Conservation (phyloP, 2,797 vertebrate genomes). For the Emys orbicularis region DNA sequence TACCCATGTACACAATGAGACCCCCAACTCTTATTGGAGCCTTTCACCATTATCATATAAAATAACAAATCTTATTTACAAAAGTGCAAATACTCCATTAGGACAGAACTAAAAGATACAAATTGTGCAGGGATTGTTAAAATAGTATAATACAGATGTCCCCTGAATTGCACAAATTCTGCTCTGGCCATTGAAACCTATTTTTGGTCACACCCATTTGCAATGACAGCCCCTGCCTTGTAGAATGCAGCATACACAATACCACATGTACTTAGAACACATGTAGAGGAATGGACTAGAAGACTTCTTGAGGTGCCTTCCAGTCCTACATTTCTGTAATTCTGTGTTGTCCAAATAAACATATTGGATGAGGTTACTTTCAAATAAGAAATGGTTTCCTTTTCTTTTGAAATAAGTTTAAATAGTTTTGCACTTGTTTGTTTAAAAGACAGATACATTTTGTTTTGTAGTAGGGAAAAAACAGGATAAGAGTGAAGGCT, state of each 20-base stretch:
- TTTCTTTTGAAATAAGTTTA: slow-evolving; percentile 1
- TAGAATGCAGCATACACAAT: not conserved
- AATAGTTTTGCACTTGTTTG: not conserved
- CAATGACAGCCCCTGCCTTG: not conserved
- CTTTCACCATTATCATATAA: not conserved
- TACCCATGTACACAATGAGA: not conserved
- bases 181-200: not conserved
- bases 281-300: too few relatives aligned
- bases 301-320: too few relatives aligned
- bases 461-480: not conserved
- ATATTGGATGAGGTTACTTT: not conserved
- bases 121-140: rapidly evolving
- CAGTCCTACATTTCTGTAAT: not conserved
- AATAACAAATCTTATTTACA: not conserved
- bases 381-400: not conserved
- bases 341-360: not conserved
- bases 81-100: not conserved
- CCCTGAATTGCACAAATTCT: not conserved
- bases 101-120: not conserved
- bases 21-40: not conserved
- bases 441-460: not conserved
- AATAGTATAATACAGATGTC: not conserved
- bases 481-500: not conserved
- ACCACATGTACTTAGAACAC: rapidly evolving
- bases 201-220: not conserved